phyloP scores from a whole-genome alignment of 2,113 vertebrate genomes.

The Mesocricetus auratus region DNA sequence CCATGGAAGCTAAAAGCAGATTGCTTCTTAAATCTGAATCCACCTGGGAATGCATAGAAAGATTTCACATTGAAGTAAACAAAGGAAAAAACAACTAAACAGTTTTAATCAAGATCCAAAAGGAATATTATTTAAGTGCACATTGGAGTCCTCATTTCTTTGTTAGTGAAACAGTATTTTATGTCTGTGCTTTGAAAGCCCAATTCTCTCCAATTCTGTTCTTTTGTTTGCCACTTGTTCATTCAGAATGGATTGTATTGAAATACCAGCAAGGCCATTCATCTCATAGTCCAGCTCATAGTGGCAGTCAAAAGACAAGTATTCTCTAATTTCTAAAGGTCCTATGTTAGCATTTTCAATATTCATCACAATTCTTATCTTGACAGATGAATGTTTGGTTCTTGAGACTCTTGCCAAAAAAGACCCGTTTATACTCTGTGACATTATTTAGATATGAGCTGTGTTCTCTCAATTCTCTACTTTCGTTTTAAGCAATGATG shows the following conservation, averaged over 20 bases:
- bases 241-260: not conserved
- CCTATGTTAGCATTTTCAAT: not conserved
- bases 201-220: not conserved
- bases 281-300: not conserved
- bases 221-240: not conserved
- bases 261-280: not conserved
- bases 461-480: not conserved
- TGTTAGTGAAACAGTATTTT: not conserved
- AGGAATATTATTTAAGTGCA: not conserved
- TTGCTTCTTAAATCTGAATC: not conserved
- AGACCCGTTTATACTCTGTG: not conserved
- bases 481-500: not conserved
- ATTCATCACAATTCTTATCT: conserved; percentile 3
- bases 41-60: not conserved
- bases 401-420: not conserved
- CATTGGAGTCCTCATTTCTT: not conserved
- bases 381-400: not conserved
- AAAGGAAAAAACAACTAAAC: not conserved
- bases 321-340: not conserved
- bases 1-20: not conserved
- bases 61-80: not conserved
- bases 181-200: not conserved
- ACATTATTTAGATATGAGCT: not conserved
- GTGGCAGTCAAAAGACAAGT: not conserved
- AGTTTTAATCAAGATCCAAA: not conserved